These are phyloP conservation scores for Pocillopora meandrina DNA, from an alignment of 92 coral and sea anemone species.

Conservation along the genomic window DNA sequence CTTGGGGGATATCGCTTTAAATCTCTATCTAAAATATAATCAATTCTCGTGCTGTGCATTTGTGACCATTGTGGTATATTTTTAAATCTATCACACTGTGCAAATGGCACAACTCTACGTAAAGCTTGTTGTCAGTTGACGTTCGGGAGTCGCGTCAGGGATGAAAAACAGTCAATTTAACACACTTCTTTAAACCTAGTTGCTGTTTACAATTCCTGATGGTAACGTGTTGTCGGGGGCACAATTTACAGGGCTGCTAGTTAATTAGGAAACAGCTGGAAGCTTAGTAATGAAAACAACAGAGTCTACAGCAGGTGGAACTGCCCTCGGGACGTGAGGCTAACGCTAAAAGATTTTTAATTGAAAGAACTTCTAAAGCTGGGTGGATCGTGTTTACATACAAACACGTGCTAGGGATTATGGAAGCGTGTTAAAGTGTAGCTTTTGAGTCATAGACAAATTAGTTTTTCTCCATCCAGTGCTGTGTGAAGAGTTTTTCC, in stretches of 20 bases:
- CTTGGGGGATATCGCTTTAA: constrained; percentile 10
- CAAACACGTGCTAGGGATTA: constrained; percentile 9
- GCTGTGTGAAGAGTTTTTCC: background rate
- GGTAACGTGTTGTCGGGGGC: background rate
- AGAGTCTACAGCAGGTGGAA: constrained; percentile 23
- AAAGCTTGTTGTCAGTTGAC: background rate
- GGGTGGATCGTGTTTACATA: background rate
- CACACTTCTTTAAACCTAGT: background rate
- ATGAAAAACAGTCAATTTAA: constrained; percentile 29
- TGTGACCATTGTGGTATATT: background rate
- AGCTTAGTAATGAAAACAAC: constrained; percentile 12
- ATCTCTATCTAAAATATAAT: background rate
- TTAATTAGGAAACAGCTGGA: constrained; percentile 26
- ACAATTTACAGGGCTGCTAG: constrained; percentile 11
- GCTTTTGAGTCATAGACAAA: background rate
- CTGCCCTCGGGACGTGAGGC: background rate
- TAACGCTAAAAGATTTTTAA: constrained; percentile 5
- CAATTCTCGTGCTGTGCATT: background rate
- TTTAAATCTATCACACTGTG: background rate
- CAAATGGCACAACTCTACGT: background rate
- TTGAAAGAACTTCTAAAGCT: constrained; percentile 1
- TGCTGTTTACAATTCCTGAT: background rate
- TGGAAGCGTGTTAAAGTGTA: background rate
- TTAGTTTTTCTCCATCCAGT: background rate
- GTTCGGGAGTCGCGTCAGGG: background rate